Evolutionary conservation across 2,797 vertebrate species (phyloP), one percentile per base, ranked within the genome.

Genomic region (Xyrichtys novacula): DNA sequence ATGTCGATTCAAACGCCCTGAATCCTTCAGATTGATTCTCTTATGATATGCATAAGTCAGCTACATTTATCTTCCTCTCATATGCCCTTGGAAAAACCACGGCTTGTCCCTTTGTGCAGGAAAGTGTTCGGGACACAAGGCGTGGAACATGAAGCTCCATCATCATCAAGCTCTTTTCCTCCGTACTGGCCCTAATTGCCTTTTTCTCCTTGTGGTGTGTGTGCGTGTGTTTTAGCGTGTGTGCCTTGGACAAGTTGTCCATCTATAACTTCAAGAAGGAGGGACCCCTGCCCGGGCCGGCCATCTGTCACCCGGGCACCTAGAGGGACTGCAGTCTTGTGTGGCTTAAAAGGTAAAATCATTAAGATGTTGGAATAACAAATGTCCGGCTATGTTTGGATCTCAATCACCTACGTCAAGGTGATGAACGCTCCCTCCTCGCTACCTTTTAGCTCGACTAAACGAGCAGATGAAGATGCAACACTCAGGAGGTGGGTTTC

Each of bases 241-340:
- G 62, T 65, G 70, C 20, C 38, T 65, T 32, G 74, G 77, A 87
- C 74, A 62, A 79, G 68, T 71, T 86, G 84, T 85, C 74, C 76
- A 77, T 88, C 78, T 76, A 73, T 85, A 85, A 82, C 79, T 52
- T 81, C 56, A 56, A 60, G 80, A 77, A 81, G 77, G 71, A 82
- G 70, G 71, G 59, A 67, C 79, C 83, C 80, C 85, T 25, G 20
- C 71, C 83, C 20, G 32, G 56, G 83, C 64, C 53, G 4, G 55
- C 92, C 90, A 93, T 93, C 91, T 91, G 92, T 91, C 88, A 85
- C 83, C 65, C n/a, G 52, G 63, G 60, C 87, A 85, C 88, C 88
- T 87, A 82, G 76, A 86, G 86, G 72, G 72, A 69, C 73, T 49
- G 52, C 60, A 66, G 69, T 55, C 74, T 76, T 68, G 55, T 58